Base-by-base conservation (phyloP, 1,140 invertebrate genomes). In the Drosophila sucinea region DNA sequence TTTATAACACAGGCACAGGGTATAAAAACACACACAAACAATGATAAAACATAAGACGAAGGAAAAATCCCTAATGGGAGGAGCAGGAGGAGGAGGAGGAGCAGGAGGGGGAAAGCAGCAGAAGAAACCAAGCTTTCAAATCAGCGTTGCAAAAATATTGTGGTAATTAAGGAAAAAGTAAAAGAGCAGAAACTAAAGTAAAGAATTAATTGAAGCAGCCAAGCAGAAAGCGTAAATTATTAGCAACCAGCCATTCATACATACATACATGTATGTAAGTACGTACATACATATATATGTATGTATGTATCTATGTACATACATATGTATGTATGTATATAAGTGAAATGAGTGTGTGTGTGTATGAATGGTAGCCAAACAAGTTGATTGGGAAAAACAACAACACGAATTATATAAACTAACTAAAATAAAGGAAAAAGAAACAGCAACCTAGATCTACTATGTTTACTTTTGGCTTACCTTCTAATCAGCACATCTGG, bases 141-240 rank as follows among this genome's bases (percentile, higher is more conserved):
- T 74, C n/a, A 40, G 55, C 56, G 27, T 75, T 76, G 73, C 73
- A 65, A 76, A 77, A 77, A 62, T 47, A 57, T 41, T 81, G 72
- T 73, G 70, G 69, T 78, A 85, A 86, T 81, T 86, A 86, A 76
- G 78, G 66, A 72, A 73, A 64, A 67, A 63, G 44, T 61, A 65
- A 56, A 70, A 79, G 81, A 78, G 76, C 54, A 60, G 63, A 47
- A 70, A 79, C 68, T 73, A 69, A 79, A 78, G 72, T 57, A 89
- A 84, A 73, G 77, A 90, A 89, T 83, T 89, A 89, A 89, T 89
- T 89, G 85, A 89, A 79, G 78, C 84, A 89, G 73, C 84, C 80
- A 79, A 87, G 84, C 84, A 89, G 77, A 87, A 87, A 86, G 73
- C 77, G 83, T 83, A 80, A 87, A 87, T 86, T 79, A 70, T 81